Evolutionary conservation across 2,113 vertebrate genomes (phyloP), one percentile per base, ranked within the genome.

Genomic region (Labeo catla): DNA sequence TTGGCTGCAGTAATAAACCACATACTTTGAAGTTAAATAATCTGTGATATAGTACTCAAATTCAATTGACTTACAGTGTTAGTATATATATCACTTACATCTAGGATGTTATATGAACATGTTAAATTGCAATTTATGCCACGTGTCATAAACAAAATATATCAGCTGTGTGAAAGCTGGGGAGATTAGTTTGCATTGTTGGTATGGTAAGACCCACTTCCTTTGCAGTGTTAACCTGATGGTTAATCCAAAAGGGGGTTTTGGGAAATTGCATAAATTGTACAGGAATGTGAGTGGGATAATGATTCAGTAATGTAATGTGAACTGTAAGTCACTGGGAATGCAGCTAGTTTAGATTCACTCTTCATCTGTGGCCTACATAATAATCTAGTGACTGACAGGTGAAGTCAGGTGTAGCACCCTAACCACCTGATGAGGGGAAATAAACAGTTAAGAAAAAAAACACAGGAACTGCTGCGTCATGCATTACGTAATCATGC

Each of bases 231-330:
- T 34, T 68, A 28, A 70, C 63, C 34, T 65, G 73, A 89, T 12
- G 68, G 57, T 45, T 70, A 61, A 16, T 66, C 72, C 68, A 39
- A 47, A 50, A 8, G 43, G 54, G 47, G 45, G 3, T 86, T 66
- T 19, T 59, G n/a, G 76, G 78, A 86, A 86, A 70, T 16, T 43
- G n/a, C 19, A 49, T 70, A 28, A 57, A n/a, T 70, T 47, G 63
- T 61, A 45, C 73, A 66, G 79, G 81, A 90, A 90, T 83, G 72
- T 54, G 84, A 83, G 83, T 77, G 54, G 70, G 66, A 73, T 66
- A 73, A 54, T 66, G 59, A 79, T 15, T 85, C 34, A 23, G 6
- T 21, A 59, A 79, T 79, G 79, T 86, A 34, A 73, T 65, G 65
- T 79, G 73, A 76, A 15, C 72, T 21, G 76, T 74, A 52, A 54